phyloP scores from a whole-genome alignment of 2,113 vertebrate genomes.

The Phyllostomus discolor region DNA sequence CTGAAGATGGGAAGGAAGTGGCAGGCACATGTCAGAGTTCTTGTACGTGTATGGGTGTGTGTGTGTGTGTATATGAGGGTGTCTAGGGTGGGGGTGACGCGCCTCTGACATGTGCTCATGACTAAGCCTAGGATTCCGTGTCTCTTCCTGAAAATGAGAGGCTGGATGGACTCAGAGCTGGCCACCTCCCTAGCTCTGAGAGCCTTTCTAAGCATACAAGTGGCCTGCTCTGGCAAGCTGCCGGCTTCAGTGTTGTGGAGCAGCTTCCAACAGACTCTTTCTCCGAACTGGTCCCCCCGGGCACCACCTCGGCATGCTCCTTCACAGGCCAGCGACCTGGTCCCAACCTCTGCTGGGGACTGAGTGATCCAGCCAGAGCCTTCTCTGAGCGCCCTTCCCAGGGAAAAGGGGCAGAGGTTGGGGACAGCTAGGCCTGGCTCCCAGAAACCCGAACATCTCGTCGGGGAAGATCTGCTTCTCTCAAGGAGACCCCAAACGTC shows the following conservation, averaged over 20 bases:
- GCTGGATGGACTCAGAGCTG: background rate
- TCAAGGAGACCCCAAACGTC: background rate
- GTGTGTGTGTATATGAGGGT: background rate
- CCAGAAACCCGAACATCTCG: background rate
- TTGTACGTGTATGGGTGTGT: fast-evolving
- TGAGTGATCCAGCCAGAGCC: background rate
- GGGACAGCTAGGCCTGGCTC: background rate
- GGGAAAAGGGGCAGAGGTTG: background rate
- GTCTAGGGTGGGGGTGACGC: fast-evolving
- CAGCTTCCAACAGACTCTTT: background rate
- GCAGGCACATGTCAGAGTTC: too few relatives aligned
- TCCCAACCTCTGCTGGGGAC: background rate
- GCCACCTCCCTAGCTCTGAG: background rate
- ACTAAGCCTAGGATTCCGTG: background rate
- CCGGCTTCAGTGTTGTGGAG: background rate
- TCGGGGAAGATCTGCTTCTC: background rate
- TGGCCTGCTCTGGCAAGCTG: background rate
- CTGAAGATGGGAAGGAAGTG: background rate
- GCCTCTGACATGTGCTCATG: fast-evolving
- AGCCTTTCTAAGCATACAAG: background rate
- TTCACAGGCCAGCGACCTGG: background rate
- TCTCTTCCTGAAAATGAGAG: background rate
- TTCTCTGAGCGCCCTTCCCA: background rate
- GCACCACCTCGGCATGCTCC: background rate
- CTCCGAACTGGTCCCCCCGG: background rate